Base-by-base conservation (phyloP, 2,888 invertebrate species). In the Erebia ligea region DNA sequence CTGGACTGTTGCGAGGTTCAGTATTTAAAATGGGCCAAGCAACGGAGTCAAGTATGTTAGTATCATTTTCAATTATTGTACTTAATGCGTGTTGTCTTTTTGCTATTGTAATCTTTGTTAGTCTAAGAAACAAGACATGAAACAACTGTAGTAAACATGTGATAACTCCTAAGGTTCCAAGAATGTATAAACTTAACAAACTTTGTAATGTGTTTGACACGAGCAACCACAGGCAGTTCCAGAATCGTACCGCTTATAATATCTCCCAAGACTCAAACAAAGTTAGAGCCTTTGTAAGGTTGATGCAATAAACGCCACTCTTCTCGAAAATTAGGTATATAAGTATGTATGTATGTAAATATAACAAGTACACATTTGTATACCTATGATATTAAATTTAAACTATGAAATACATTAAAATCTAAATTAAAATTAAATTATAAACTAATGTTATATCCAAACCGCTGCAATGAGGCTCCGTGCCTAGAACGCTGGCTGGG, bases 181-280 rank as follows among this genome's bases (percentile, higher is more conserved):
- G 48, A 59, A 67, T 67, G 59, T 59, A 59, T 59, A 67, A 58
- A 67, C 34, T 67, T 67, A 57, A 52, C 48, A 59, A 67, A 67
- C 34, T 67, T 67, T 58, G 50, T 59, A 61, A 67, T 59, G 59
- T 59, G 67, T 67, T 67, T 61, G 58, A 59, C 67, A 48, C 48
- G 19, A 25, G 40, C 59, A 67, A 67, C 67, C 70, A 64, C 67
- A 71, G 68, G 57, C 69, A 69, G 63, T 66, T 69, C 45, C 19
- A 61, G 67, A 70, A 57, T 62, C 50, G 56, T 70, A 56, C 68
- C 54, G 70, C 65, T 68, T 68, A 54, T 70, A 70, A 73, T 68
- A 62, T 68, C 70, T 62, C 50, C 66, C 61, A 70, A 68, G 68
- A 63, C 66, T 68, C 65, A 66, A 59, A 42, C 67, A 70, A 57